phyloP scores from a whole-genome alignment of 2,888 invertebrate genomes.

The Globia sparganii region DNA sequence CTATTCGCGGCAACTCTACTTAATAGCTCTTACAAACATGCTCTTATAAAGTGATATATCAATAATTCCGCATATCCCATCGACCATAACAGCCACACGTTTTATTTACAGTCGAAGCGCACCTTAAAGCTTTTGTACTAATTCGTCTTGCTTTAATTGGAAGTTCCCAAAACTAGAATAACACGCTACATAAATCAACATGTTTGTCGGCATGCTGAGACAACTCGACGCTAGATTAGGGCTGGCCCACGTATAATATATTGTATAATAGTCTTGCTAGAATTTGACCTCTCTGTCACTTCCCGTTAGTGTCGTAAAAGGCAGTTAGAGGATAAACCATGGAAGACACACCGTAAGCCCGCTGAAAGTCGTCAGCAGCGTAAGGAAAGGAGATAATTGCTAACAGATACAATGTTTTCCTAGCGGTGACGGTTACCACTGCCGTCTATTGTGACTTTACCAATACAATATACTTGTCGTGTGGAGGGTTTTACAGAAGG shows the following conservation, averaged over 20 bases:
- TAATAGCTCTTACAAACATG: slow-evolving; percentile 17
- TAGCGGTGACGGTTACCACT: slow-evolving; percentile 2
- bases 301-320: slow-evolving; percentile 46
- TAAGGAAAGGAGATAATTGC: background rate
- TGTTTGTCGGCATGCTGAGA: slow-evolving; percentile 71
- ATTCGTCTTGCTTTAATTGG: slow-evolving; percentile 68
- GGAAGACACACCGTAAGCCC: slow-evolving; percentile 11
- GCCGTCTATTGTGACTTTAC: background rate
- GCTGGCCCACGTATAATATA: slow-evolving; percentile 57
- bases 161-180: slow-evolving; percentile 69
- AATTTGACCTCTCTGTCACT: slow-evolving; percentile 51
- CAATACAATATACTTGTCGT: background rate
- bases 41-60: slow-evolving; percentile 30
- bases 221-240: slow-evolving; percentile 73
- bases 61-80: slow-evolving; percentile 18
- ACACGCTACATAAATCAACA: slow-evolving; percentile 72
- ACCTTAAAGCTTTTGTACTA: slow-evolving; percentile 63
- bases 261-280: slow-evolving; percentile 40
- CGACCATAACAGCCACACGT: slow-evolving; percentile 5
- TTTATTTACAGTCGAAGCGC: slow-evolving; percentile 49
- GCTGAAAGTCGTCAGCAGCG: background rate
- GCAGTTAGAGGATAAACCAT: slow-evolving; percentile 2
- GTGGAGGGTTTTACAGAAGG: background rate
- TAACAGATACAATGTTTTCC: slow-evolving; percentile 16
- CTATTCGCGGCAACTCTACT: too few relatives aligned